These are phyloP conservation scores for Sialis lutaria DNA, from an alignment of 2,888 invertebrate genomes.

Conservation along the genomic window DNA sequence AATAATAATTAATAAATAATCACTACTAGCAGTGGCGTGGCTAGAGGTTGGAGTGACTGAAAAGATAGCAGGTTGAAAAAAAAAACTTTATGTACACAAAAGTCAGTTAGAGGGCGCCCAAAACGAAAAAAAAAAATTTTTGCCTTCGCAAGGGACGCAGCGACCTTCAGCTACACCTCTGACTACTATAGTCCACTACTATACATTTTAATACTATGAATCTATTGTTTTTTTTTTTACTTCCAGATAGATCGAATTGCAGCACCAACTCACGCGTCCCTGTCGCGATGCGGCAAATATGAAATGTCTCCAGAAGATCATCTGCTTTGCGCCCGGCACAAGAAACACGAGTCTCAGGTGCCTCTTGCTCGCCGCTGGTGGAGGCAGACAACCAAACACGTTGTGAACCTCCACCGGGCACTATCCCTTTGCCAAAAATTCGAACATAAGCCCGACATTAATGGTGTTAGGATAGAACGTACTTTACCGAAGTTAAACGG, in stretches of 20 bases:
- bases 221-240: background rate
- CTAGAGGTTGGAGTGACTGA: too few species aligned
- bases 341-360: conserved; percentile 9
- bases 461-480: too few species aligned
- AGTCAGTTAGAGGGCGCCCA: too few species aligned
- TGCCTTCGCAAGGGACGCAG: too few species aligned
- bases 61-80: too few species aligned
- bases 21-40: too few species aligned
- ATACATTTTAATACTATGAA: background rate
- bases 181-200: too few species aligned
- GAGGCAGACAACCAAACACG: conserved; percentile 22
- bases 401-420: conserved; percentile 17
- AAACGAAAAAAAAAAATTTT: too few species aligned
- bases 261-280: conserved; percentile 48
- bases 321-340: background rate
- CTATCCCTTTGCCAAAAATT: conserved; percentile 13
- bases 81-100: too few species aligned
- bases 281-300: conserved; percentile 24
- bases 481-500: background rate
- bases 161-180: too few species aligned
- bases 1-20: too few species aligned
- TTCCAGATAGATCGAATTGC: conserved; percentile 41
- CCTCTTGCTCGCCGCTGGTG: conserved; percentile 22
- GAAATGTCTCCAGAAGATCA: conserved; percentile 11
- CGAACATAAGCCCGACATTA: too few species aligned